Base-by-base conservation (phyloP, 2,797 vertebrate genomes). In the Lindbergichthys nudifrons region DNA sequence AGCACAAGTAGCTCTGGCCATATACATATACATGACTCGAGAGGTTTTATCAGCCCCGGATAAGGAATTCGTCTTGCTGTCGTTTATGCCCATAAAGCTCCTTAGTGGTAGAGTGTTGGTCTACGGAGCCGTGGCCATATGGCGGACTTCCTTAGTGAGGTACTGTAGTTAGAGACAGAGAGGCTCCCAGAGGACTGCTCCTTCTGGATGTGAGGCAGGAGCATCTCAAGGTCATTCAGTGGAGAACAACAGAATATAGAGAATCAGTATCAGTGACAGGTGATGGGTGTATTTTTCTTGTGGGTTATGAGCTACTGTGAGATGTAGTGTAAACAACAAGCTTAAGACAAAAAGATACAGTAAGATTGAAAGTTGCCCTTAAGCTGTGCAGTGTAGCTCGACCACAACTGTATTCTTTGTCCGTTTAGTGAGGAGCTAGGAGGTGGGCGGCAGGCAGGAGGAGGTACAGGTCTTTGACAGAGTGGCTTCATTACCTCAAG, bases 401-500 rank as follows among this genome's bases (percentile, higher is more conserved):
- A 81, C 75, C 78, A 81, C 70, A 70, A 30, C 14, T 4, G 5
- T 50, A 60, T 65, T 72, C 53, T 79, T 79, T 77, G 82, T 87
- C 80, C 76, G 84, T 65, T 68, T 87, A 73, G 57, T 70, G 69
- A 67, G 70, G 72, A 78, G 58, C n/a, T 74, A 60, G 70, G 75
- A 61, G 73, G 83, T 74, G 75, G 80, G 77, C 23, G 16, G 77
- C 57, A 75, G 75, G 72, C 42, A 63, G 85, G 63, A 50, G 80
- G 86, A 72, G 82, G 80, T 83, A 70, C 81, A 89, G 86, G 80
- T 84, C 77, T 91, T 79, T 94, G 94, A 95, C 92, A 80, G 89
- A 94, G 91, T 92, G 85, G 89, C 90, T 92, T 92, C 90, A 94
- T 95, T 94, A 94, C 87, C 70, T 84, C 80, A 71, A 90, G 84